These are phyloP conservation scores for Brachylomia viminalis DNA, from an alignment of 2,888 invertebrate genomes.

Conservation along the genomic window DNA sequence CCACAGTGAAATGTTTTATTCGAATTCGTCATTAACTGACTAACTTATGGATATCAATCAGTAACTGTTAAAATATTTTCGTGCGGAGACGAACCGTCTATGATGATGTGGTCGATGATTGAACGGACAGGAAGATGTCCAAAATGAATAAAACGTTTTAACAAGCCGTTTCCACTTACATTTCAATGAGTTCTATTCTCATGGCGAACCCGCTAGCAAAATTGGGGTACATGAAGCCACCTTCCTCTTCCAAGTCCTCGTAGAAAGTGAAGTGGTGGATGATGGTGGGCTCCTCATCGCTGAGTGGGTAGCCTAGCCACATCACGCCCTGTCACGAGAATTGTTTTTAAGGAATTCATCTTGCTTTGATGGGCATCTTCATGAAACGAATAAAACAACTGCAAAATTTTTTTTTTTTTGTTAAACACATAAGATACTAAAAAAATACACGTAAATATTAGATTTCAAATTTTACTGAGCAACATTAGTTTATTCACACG, in stretches of 20 bases:
- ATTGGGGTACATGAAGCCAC: conserved; percentile 95
- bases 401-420: not conserved
- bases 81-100: too few species aligned
- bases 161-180: conserved; percentile 86
- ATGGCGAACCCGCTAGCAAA: conserved; percentile 95
- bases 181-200: conserved; percentile 92
- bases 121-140: not conserved
- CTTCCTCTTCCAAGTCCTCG: conserved; percentile 91
- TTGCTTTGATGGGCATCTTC: not conserved
- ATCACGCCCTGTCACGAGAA: conserved; percentile 87
- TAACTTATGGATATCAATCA: too few species aligned
- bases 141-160: not conserved
- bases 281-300: conserved; percentile 95
- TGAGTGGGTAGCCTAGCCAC: conserved; percentile 94
- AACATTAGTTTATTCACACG: too few species aligned
- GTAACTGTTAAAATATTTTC: too few species aligned
- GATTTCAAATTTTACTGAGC: too few species aligned
- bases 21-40: not conserved
- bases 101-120: not conserved
- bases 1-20: not conserved
- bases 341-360: not conserved
- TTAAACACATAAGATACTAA: not conserved
- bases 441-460: too few species aligned
- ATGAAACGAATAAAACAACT: not conserved
- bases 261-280: conserved; percentile 97